Evolutionary conservation across 1,140 invertebrate genomes (phyloP).

Genomic region (Paralvinella palmiformis): DNA sequence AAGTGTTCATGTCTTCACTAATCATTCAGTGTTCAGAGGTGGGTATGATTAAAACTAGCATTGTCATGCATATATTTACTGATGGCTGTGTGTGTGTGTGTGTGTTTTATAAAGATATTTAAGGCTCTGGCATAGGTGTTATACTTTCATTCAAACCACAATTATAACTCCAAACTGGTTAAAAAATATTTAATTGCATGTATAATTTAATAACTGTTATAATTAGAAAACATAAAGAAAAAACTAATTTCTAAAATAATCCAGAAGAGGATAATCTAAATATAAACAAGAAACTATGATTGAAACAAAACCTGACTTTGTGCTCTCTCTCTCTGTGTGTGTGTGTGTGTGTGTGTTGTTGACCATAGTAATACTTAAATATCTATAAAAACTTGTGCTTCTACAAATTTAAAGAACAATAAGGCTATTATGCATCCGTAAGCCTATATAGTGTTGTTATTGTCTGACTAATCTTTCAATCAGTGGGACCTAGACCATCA

Average conservation of each 20-base stretch:
- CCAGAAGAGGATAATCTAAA: too few relatives aligned
- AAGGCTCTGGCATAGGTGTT: background rate
- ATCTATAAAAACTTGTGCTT: too few relatives aligned
- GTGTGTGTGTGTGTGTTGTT: too few relatives aligned
- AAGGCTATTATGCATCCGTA: too few relatives aligned
- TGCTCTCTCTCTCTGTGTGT: too few relatives aligned
- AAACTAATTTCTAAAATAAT: too few relatives aligned
- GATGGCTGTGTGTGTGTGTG: background rate
- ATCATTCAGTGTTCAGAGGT: slow-evolving; percentile 58
- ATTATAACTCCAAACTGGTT: background rate
- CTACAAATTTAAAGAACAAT: too few relatives aligned
- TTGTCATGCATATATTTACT: background rate
- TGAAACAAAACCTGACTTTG: too few relatives aligned
- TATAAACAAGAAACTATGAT: too few relatives aligned
- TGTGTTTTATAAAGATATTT: too few relatives aligned
- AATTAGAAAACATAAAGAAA: background rate
- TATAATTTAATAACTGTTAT: background rate
- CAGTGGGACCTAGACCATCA: background rate
- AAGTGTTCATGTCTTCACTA: slow-evolving; percentile 56
- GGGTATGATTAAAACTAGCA: background rate
- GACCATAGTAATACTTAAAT: too few relatives aligned
- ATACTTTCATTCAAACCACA: background rate
- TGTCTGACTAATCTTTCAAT: background rate
- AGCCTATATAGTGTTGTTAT: background rate
- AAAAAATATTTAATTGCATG: background rate